Base-by-base conservation (phyloP, 1,140 invertebrate species). In the Drosophila ambigua region DNA sequence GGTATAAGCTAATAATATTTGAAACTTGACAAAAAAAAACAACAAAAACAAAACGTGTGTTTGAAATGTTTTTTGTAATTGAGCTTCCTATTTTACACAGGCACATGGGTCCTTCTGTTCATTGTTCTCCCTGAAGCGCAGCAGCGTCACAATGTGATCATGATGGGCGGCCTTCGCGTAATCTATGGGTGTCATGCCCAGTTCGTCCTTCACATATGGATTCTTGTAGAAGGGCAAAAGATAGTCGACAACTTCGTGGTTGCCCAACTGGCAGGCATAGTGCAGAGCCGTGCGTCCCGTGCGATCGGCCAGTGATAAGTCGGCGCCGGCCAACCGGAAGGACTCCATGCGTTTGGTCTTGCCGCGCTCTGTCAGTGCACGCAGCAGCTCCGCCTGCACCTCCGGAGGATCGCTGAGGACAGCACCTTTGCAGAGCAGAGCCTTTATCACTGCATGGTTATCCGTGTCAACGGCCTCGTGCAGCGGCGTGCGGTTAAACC, bases 251-350 rank as follows among this genome's bases (percentile, higher is more conserved):
- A 89, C 72, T 11, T 85, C 51, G 2, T 46, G 24, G 2, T 92
- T 89, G 43, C 93, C 92, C 67, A 94, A 92, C 23, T 94, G 77
- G 0, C 92, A 92, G 3, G 94, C 94, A 31, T 93, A 77, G 79
- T 96, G 95, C 7, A 96, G 79, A 1, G 95, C 92, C 0, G 95
- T 95, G 26, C 94, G 90, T 35, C 94, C 94, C 0, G 93, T 93
- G 15, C 92, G 75, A 81, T 96, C 95, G 0, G 85, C 68, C 65
- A 93, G 92, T 1, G 93, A 93, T 0, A 96, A 72, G 91, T 95
- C 93, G 1, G 93, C 95, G 2, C 95, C 95, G 5, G 95, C 95
- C 13, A 94, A 24, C 2, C 91, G 71, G 68, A 93, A 95, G 0
- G 95, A 95, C 26, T 93, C 72, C 4, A 96, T 77, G 11, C 94